Conservation (phyloP, 1,140 invertebrate species). For the Vanessa tameamea region DNA sequence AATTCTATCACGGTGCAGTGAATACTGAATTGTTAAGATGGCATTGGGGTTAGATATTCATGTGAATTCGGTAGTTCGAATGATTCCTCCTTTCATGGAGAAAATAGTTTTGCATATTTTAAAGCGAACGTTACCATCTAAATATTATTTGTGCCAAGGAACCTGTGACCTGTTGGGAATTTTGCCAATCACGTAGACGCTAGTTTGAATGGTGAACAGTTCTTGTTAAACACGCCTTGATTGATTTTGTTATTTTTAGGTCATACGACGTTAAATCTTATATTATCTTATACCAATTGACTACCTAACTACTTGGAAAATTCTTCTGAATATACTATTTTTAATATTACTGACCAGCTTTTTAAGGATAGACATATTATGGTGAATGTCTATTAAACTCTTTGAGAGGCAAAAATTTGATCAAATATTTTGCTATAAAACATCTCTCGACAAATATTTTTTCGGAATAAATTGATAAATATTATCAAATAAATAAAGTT, state of each 20-base stretch:
- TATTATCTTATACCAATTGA: too few species aligned
- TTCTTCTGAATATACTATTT: too few species aligned
- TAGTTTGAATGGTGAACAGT: conserved; percentile 6
- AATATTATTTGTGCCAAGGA: conserved; percentile 33
- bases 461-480: too few species aligned
- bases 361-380: too few species aligned
- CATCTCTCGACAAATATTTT: too few species aligned
- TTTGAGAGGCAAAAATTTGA: too few species aligned
- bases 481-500: too few species aligned
- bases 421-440: too few species aligned
- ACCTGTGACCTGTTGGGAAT: conserved; percentile 33
- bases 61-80: conserved; percentile 13
- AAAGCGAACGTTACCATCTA: conserved; percentile 28
- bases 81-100: not conserved
- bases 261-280: too few species aligned
- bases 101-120: conserved; percentile 30
- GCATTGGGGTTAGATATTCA: conserved; percentile 22
- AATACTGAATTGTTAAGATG: conserved; percentile 17
- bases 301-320: too few species aligned
- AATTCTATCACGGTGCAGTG: conserved; percentile 28
- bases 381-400: too few species aligned
- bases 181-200: conserved; percentile 28
- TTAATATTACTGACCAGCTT: too few species aligned
- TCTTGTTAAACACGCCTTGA: not conserved
- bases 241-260: conserved; percentile 1